phyloP scores from a whole-genome alignment of 1,140 invertebrate genomes.

The Drosophila tsacasi region DNA sequence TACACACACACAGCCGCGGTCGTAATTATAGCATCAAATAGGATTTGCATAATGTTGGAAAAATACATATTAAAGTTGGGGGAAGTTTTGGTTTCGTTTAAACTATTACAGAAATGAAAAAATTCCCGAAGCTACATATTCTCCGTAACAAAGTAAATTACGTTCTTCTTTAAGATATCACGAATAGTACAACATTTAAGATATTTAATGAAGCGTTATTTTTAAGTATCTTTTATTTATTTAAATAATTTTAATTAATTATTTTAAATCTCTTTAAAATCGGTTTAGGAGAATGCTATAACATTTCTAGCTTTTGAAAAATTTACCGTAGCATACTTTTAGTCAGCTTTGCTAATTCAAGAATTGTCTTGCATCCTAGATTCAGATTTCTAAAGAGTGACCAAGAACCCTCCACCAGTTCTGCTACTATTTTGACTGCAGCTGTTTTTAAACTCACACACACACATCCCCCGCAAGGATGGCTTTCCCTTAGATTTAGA shows the following conservation, averaged over 20 bases:
- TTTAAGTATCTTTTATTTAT: not conserved
- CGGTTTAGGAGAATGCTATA: not conserved
- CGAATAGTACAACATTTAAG: no score
- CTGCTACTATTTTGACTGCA: not conserved
- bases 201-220: not conserved
- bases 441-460: constrained; percentile 4
- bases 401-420: not conserved
- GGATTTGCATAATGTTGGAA: not conserved
- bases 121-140: no score
- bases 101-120: not conserved
- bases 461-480: not conserved
- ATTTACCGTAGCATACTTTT: not conserved
- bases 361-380: not conserved
- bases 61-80: not conserved
- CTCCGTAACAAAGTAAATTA: no score
- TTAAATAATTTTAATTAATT: not conserved
- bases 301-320: rapidly evolving
- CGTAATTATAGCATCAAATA: constrained; percentile 11
- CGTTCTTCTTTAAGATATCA: no score
- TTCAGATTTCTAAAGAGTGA: not conserved
- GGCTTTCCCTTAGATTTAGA: not conserved
- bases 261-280: not conserved
- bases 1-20: constrained; percentile 27
- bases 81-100: no score
- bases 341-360: not conserved